Base-by-base conservation (phyloP, 2,797 vertebrate genomes). In the Limnodromus scolopaceus region DNA sequence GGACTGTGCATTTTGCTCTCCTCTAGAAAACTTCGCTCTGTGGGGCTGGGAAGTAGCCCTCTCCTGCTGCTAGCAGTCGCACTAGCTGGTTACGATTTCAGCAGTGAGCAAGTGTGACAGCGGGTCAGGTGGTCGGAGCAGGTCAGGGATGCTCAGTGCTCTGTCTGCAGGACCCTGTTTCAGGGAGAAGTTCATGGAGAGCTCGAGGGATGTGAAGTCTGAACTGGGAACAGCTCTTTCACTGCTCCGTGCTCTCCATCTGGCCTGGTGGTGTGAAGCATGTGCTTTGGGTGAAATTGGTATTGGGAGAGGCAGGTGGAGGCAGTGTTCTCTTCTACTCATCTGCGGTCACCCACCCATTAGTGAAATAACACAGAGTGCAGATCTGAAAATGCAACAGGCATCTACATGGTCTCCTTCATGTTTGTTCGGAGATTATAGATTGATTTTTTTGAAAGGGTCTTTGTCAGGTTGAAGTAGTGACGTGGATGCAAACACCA, bases 241-340 rank as follows among this genome's bases (percentile, higher is more conserved):
- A 6, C 58, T 38, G 23, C 6, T 48, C 38, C 0, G 0, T 72
- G 63, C 15, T 72, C 55, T 68, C 30, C 10, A 6, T 34, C 76
- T 72, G 48, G 20, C 74, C 49, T 41, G 0, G 0, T 53, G 38
- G 16, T 15, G 27, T n/a, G 22, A 36, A 58, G 7, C 3, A 20
- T 23, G 38, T 60, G 23, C 46, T 87, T 66, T 15, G 18, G 16
- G 64, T 82, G 57, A 53, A 71, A 68, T 1, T 36, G 24, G 8
- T 39, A 12, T 4, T 55, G 63, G 46, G 49, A 87, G 70, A 66
- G 38, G 61, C n/a, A 48, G 39, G 41, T 76, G 27, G 20, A 75
- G 6, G 25, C 10, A 19, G 6, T 4, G 22, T 1, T 0, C 10
- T 34, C 3, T 65, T 49, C 58, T 51, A 12, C 14, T 66, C 11